Evolutionary conservation across 37 sponge, comb jelly and placozoan species (phyloP).

Genomic region (Eunapius fragilis): DNA sequence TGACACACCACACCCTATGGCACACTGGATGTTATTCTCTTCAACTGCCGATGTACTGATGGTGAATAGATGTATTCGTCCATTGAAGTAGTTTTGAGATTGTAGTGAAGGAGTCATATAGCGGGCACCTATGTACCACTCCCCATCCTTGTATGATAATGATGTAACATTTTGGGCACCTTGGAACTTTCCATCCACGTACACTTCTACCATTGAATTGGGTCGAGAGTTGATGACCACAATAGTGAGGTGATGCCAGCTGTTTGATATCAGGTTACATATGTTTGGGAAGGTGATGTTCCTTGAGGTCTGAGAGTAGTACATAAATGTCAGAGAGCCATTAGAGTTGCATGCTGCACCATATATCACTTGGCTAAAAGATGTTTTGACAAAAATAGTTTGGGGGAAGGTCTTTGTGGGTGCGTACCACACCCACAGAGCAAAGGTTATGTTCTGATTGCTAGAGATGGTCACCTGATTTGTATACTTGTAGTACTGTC

Average conservation of each 20-base stretch:
- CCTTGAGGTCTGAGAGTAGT: background rate
- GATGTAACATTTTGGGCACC: background rate
- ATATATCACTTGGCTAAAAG: slow-evolving; percentile 8
- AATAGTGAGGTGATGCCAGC: slow-evolving; percentile 76
- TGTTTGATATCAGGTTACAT: slow-evolving; percentile 38
- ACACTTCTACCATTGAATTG: slow-evolving; percentile 25
- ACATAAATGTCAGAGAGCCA: slow-evolving; percentile 43
- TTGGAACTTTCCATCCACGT: slow-evolving; percentile 50
- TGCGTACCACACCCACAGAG: slow-evolving; percentile 66
- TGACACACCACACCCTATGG: slow-evolving; percentile 79
- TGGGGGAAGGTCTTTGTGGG: background rate
- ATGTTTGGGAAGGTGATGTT: slow-evolving; percentile 28
- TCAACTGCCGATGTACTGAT: slow-evolving; percentile 30
- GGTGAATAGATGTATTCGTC: slow-evolving; percentile 39
- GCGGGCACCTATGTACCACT: slow-evolving; percentile 44
- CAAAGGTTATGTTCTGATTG: slow-evolving; percentile 24
- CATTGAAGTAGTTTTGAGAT: slow-evolving; percentile 68
- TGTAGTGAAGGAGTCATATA: background rate
- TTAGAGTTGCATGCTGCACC: slow-evolving; percentile 30
- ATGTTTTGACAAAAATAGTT: slow-evolving; percentile 56
- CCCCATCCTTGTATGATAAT: slow-evolving; percentile 25
- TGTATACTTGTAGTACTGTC: slow-evolving; percentile 23
- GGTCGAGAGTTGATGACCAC: slow-evolving; percentile 17
- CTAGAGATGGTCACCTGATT: background rate
- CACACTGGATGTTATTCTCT: slow-evolving; percentile 55